Evolutionary conservation across 2,888 invertebrate species (phyloP), one percentile per base, ranked within the genome.

Genomic region (Lissocephala sabroskyi): DNA sequence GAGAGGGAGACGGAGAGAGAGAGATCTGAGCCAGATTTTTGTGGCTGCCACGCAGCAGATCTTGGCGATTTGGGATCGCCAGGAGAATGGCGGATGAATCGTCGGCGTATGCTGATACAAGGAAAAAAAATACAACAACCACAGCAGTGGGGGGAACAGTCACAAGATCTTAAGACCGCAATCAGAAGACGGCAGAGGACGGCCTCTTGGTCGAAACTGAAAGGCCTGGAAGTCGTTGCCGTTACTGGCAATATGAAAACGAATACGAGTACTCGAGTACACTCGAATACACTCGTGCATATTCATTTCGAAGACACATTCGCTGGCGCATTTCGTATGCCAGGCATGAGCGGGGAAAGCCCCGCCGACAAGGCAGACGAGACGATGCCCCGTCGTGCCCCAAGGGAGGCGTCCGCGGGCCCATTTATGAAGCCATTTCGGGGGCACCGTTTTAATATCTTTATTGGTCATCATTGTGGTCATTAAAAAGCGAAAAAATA

Each of bases 401-500:
- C 23, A 5, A 42, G 33, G 37, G 49, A 55, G 64, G 61, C 64
- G 71, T 67, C 56, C 46, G 45, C 43, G 52, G 59, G 53, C 59
- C 53, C 70, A 64, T 66, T 68, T 70, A 67, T 62, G 61, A 71
- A 65, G 62, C 51, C 64, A 66, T 76, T 76, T 71, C 64, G 65
- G 57, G 55, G 60, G 64, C 67, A 74, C 58, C 56, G 65, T 65
- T 67, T 75, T 79, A 74, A 79, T 79, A 79, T 79, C 79, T 79
- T 79, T 75, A 79, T 77, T 79, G 79, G 71, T 60, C 75, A 78
- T 79, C 79, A 67, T 71, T 55, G 58, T 62, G 55, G 67, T 64
- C 71, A 67, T 71, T 71, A 71, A 74, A 71, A 74, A 62, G 51
- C 62, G 59, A 63, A 65, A 71, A 67, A 73, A 73, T 67, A 73